A percentile compares a stretch with the other conserved stretches of the same genome.
Conservation (phyloP, 2,113 vertebrate species). For the Dryoscopus gambensis region DNA sequence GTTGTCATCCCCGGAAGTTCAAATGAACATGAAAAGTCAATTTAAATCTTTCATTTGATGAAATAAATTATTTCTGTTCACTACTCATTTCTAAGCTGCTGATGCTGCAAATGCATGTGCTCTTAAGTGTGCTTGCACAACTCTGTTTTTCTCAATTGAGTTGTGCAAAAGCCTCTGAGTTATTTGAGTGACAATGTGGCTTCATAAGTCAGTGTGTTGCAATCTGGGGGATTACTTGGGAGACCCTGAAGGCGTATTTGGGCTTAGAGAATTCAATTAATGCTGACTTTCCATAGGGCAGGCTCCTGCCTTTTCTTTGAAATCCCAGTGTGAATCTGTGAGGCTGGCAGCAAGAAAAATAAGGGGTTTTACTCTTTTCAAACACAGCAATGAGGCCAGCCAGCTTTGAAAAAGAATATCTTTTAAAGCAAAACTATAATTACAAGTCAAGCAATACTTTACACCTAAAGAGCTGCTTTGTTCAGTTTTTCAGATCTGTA, state of each 20-base stretch:
- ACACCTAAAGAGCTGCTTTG: background rate
- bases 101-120: background rate
- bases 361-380: background rate
- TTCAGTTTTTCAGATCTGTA: background rate
- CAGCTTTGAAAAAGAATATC: background rate
- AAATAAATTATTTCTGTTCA: background rate
- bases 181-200: background rate
- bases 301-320: background rate
- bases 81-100: background rate
- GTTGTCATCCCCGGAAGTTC: background rate
- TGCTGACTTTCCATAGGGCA: background rate
- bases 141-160: background rate
- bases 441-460: background rate
- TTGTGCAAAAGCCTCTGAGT: background rate
- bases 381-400: background rate
- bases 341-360: background rate
- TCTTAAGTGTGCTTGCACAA: background rate
- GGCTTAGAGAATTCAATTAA: background rate
- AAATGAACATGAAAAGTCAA: background rate
- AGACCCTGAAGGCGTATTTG: background rate
- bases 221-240: background rate
- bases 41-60: background rate
- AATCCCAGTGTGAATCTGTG: background rate
- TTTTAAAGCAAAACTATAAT: background rate
- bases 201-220: background rate